Evolutionary conservation across 2,797 vertebrate species (phyloP).

Genomic region (Periparus ater): DNA sequence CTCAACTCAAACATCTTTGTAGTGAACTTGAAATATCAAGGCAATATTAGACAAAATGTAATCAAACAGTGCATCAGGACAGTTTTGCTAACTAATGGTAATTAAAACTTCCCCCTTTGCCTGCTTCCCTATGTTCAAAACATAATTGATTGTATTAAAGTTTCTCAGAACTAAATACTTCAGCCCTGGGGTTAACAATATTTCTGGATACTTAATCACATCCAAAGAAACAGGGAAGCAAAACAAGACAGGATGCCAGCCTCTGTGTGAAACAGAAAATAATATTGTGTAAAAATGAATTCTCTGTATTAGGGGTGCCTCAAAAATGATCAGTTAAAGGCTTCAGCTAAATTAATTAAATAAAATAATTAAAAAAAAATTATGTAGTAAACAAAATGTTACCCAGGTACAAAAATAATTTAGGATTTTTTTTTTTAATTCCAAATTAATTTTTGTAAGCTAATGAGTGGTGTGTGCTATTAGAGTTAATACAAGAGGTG

Average conservation of each 20-base stretch:
- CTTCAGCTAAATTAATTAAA: not conserved
- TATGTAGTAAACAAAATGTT: not conserved
- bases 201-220: slow-evolving; percentile 54
- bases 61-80: slow-evolving; percentile 7
- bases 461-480: accelerated
- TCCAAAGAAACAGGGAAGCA: slow-evolving; percentile 30
- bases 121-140: slow-evolving; percentile 6
- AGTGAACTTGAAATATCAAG: slow-evolving; percentile 35
- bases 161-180: slow-evolving; percentile 59
- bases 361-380: not conserved
- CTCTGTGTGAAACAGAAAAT: slow-evolving; percentile 18
- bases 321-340: not conserved
- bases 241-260: slow-evolving; percentile 8
- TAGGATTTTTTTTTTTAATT: not conserved
- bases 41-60: not conserved
- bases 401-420: not conserved
- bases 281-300: slow-evolving; percentile 29
- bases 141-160: slow-evolving; percentile 50
- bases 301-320: not conserved
- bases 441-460: not conserved
- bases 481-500: not conserved
- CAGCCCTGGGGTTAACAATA: slow-evolving; percentile 33
- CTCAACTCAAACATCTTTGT: not conserved
- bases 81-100: slow-evolving; percentile 48
- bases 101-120: slow-evolving; percentile 37